Evolutionary conservation across 2,888 invertebrate genomes (phyloP).

Genomic region (Drosophila borborema): DNA sequence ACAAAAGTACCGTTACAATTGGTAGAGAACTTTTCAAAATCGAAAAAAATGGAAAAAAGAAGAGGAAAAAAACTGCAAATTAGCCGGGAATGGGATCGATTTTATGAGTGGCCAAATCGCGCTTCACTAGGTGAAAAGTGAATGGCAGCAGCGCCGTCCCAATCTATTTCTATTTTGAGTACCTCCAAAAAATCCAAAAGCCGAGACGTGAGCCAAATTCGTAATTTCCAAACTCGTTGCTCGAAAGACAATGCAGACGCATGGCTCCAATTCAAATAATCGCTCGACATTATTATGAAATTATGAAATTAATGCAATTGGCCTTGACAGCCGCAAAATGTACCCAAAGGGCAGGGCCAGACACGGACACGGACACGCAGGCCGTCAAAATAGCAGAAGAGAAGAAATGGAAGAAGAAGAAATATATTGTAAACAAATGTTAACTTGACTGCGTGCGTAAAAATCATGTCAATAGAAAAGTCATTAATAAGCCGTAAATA

Average conservation of each 20-base stretch:
- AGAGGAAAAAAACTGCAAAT: constrained; percentile 22
- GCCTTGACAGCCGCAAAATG: constrained; percentile 69
- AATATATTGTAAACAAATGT: constrained; percentile 17
- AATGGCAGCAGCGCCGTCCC: constrained; percentile 54
- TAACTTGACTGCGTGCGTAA: constrained; percentile 66
- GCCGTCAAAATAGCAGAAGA: not conserved
- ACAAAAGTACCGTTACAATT: constrained; percentile 75
- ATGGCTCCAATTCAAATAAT: constrained; percentile 35
- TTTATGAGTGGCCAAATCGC: constrained; percentile 60
- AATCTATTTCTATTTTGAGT: constrained; percentile 54
- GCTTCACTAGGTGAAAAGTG: constrained; percentile 74
- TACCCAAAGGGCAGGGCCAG: constrained; percentile 32
- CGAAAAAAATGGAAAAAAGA: not conserved
- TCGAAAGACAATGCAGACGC: constrained; percentile 50
- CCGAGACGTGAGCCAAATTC: constrained; percentile 57
- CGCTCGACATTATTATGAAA: constrained; percentile 45
- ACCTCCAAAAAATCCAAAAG: not conserved
- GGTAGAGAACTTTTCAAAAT: constrained; percentile 48
- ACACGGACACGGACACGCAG: not conserved
- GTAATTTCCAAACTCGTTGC: not conserved
- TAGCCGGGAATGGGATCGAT: constrained; percentile 59
- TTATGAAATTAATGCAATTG: constrained; percentile 77
- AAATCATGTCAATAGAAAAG: constrained; percentile 75
- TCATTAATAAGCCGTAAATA: constrained; percentile 64
- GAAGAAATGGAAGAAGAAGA: constrained; percentile 4